phyloP scores from a whole-genome alignment of 37 sponge, comb jelly and placozoan genomes.

The Bolinopsis microptera region DNA sequence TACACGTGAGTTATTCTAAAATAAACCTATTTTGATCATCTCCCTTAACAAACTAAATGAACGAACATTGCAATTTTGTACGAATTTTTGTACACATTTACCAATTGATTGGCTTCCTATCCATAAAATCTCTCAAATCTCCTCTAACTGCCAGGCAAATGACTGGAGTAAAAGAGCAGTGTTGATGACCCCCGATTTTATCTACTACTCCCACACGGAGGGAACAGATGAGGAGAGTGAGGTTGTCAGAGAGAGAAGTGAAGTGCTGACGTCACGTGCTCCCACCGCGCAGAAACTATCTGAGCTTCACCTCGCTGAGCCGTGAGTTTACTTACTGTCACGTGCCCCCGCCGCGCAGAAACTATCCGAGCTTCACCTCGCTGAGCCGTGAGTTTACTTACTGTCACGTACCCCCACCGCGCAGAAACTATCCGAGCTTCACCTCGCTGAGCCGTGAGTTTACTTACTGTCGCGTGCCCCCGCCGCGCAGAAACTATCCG shows the following conservation, averaged over 20 bases:
- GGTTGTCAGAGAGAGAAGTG: slow-evolving; percentile 9
- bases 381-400: slow-evolving; percentile 55
- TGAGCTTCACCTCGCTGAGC: slow-evolving; percentile 57
- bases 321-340: slow-evolving; percentile 2
- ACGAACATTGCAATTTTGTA: too few relatives aligned
- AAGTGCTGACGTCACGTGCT: not conserved
- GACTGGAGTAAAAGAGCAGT: slow-evolving; percentile 43
- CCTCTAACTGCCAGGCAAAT: slow-evolving; percentile 16
- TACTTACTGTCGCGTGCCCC: not conserved
- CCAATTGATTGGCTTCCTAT: too few relatives aligned
- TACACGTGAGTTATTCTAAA: not conserved
- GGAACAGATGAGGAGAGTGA: not conserved
- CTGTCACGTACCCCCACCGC: not conserved
- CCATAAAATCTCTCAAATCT: too few relatives aligned
- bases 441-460: slow-evolving; percentile 65
- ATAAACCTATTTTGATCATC: too few relatives aligned
- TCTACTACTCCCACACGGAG: slow-evolving; percentile 59
- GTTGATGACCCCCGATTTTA: slow-evolving; percentile 25
- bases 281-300: not conserved
- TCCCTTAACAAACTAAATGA: too few relatives aligned
- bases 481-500: not conserved
- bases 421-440: slow-evolving; percentile 34
- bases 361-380: slow-evolving; percentile 49
- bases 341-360: not conserved
- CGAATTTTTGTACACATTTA: too few relatives aligned